These are phyloP conservation scores for Acarapis woodi DNA, from an alignment of 1,140 invertebrate genomes.

Conservation along the genomic window DNA sequence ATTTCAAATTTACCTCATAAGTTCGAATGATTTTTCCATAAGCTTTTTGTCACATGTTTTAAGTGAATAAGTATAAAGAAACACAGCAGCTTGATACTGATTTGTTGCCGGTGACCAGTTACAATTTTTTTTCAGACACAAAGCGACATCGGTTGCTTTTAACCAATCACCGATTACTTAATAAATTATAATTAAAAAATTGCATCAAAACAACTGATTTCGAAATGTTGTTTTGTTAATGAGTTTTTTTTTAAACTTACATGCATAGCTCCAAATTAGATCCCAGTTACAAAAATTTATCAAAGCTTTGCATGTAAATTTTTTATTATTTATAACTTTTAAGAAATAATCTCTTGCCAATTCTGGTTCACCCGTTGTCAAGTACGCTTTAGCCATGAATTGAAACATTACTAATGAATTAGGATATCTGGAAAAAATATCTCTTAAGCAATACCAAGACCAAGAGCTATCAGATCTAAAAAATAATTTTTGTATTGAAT, in stretches of 20 bases:
- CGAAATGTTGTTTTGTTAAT: not conserved
- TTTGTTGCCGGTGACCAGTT: conserved; percentile 2
- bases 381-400: not conserved
- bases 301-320: conserved; percentile 2
- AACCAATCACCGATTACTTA: conserved; percentile 1
- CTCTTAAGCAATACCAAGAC: not conserved
- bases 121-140: not conserved
- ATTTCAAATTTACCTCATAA: too few species aligned
- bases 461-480: not conserved
- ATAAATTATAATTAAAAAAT: not conserved
- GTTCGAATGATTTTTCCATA: too few species aligned
- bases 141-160: not conserved
- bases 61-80: conserved; percentile 2
- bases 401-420: not conserved
- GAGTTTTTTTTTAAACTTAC: not conserved
- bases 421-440: not conserved
- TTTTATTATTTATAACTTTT: not conserved
- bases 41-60: too few species aligned
- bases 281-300: conserved; percentile 3
- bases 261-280: conserved; percentile 3
- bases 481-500: too few species aligned
- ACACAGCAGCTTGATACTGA: not conserved
- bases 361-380: not conserved
- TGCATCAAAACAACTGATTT: not conserved
- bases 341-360: not conserved